A percentile compares a stretch with the other conserved stretches of the same genome.
These are phyloP conservation scores for Drosophila nigritarsus DNA, from an alignment of 2,888 invertebrate genomes.

Conservation along the genomic window DNA sequence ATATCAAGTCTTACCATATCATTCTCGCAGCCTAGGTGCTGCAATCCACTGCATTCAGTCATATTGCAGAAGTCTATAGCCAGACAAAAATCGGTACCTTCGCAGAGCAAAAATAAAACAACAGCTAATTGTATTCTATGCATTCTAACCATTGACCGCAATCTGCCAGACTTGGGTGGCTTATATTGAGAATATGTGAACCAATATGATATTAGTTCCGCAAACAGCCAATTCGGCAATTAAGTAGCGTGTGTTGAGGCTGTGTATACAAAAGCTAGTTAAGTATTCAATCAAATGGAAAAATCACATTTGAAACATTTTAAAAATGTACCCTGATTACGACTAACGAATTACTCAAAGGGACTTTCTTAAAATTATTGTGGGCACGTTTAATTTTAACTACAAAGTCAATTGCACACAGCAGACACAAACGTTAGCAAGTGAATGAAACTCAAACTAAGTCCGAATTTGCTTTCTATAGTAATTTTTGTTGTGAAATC, in stretches of 20 bases:
- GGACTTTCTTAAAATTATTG: not conserved
- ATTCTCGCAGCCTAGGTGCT: conserved; percentile 66
- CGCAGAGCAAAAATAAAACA: conserved; percentile 1
- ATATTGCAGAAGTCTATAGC: conserved; percentile 60
- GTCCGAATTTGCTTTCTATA: not conserved
- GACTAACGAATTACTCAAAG: not conserved
- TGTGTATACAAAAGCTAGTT: not conserved
- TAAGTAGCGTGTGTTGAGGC: not conserved
- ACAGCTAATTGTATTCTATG: not conserved
- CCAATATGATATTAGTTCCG: not conserved
- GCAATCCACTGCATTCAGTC: conserved; percentile 36
- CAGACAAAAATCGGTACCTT: conserved; percentile 2
- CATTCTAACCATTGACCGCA: conserved; percentile 39
- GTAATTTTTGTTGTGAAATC: conserved; percentile 10
- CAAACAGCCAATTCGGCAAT: not conserved
- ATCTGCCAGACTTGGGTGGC: not conserved
- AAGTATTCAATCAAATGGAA: not conserved
- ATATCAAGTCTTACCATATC: conserved; percentile 42
- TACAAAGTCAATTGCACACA: not conserved
- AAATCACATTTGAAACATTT: not conserved
- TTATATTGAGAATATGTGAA: conserved; percentile 8
- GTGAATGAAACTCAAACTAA: not conserved
- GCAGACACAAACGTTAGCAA: not conserved
- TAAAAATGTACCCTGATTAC: not conserved
- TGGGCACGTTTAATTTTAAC: not conserved